Evolutionary conservation across 1,140 invertebrate genomes (phyloP), one percentile per base, ranked within the genome.

Genomic region (Drosophila varians): DNA sequence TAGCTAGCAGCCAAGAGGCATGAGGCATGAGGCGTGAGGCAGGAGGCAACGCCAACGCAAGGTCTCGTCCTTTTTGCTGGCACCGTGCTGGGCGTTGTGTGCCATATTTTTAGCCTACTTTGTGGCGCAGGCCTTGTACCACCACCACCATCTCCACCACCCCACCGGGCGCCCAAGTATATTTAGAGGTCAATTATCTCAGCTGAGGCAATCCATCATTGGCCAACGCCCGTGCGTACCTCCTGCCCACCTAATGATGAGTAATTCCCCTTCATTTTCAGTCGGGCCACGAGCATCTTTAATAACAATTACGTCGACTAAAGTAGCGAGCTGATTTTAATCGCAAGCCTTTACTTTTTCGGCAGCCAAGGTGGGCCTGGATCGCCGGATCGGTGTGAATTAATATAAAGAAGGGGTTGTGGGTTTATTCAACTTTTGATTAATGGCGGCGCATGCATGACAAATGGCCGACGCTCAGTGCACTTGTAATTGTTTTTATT

Each of bases 51-150:
- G 21, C 62, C 69, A 47, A 52, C 40, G 36, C 57, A 56, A 38
- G 57, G 25, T 21, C 54, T 19, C 47, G 52, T 38, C 25, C n/a
- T 14, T 34, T 31, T 36, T 7, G 38, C 40, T 8, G 56, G 49
- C 54, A 18, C 38, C 61, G 18, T 43, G 28, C 36, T 82, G 80
- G 14, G 38, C 14, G 38, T 18, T 16, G 38, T 42, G 38, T 76
- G 76, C 80, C 80, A 86, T 86, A 80, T 84, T 80, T 86, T 80
- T 84, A 84, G 80, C 80, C 80, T 84, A 84, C 80, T 84, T 84
- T 80, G 68, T 51, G 82, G 73, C 73, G 76, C 54, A 25, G 70
- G 49, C 60, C 61, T 57, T 64, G 54, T 16, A 31, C 28, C 36
- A 45, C 34, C 36, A 14, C 36, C 11, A 21, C 28, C 34, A 54